These are phyloP conservation scores for Conus canariensis DNA, from an alignment of 2,888 invertebrate species.

Conservation along the genomic window DNA sequence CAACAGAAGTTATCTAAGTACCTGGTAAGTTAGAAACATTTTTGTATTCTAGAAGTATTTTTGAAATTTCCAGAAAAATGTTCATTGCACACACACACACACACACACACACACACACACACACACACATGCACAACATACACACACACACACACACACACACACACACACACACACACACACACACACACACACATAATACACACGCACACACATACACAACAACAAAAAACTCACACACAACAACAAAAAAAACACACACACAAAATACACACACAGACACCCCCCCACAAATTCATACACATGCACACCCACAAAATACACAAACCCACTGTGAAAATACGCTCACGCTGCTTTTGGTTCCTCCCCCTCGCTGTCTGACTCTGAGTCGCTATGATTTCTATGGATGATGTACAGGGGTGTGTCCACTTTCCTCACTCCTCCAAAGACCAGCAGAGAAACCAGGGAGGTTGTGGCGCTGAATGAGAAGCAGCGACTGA, in stretches of 20 bases:
- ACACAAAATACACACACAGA: neutral
- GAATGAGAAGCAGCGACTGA: neutral
- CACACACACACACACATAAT: neutral
- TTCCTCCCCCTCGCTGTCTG: constrained; percentile 27
- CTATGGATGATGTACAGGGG: constrained; percentile 15
- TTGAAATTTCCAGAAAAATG: too few relatives aligned
- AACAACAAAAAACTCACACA: neutral
- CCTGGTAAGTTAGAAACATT: too few relatives aligned
- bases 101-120: too few relatives aligned
- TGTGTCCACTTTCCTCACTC: neutral
- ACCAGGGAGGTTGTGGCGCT: constrained; percentile 8
- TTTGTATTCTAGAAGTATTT: too few relatives aligned
- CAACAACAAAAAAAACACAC: neutral
- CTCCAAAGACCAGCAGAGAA: neutral
- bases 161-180: too few relatives aligned
- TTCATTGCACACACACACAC: too few relatives aligned
- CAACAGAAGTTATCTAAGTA: too few relatives aligned
- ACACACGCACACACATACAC: neutral
- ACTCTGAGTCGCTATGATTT: constrained; percentile 31
- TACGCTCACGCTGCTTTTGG: neutral
- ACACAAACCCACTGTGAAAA: neutral
- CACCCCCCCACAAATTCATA: neutral
- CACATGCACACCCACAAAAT: neutral
- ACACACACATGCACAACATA: too few relatives aligned
- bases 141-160: too few relatives aligned